These are phyloP conservation scores for Sibirionetta formosa DNA, from an alignment of 2,797 vertebrate species.

Conservation along the genomic window DNA sequence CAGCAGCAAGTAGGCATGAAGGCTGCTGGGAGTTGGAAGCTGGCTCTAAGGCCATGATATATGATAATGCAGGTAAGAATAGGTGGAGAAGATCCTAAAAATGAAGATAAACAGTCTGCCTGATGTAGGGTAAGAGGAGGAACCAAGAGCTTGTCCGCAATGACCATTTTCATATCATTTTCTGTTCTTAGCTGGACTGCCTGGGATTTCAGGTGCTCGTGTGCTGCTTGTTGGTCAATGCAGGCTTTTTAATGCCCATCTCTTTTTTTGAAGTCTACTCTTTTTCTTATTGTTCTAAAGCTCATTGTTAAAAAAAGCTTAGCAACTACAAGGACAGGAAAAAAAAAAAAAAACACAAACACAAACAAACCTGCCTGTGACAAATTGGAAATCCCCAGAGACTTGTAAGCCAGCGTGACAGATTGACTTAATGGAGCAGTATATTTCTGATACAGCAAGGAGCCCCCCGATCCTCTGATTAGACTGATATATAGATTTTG, in stretches of 20 bases:
- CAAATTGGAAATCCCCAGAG: constrained; percentile 75
- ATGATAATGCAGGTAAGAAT: neutral
- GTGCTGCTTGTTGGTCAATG: neutral
- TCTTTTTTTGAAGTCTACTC: neutral
- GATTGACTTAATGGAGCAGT: constrained; percentile 75
- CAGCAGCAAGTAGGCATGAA: accelerated
- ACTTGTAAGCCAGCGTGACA: constrained; percentile 68
- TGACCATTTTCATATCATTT: neutral
- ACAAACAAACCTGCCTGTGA: constrained; percentile 4
- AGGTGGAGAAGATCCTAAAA: neutral
- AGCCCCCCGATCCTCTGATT: constrained; percentile 64
- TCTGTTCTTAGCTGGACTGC: neutral
- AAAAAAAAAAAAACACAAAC: neutral
- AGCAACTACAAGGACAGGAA: neutral
- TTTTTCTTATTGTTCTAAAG: neutral
- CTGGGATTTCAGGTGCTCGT: neutral
- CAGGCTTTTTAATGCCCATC: neutral
- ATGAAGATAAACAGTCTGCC: neutral
- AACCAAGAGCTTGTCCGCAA: neutral
- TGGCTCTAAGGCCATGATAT: neutral
- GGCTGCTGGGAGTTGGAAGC: neutral
- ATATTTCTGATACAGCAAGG: constrained; percentile 70
- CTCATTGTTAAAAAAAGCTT: constrained; percentile 23
- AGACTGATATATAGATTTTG: constrained; percentile 72
- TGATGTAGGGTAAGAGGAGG: neutral